phyloP scores from a whole-genome alignment of 1,140 invertebrate species.

The Lutraria rhynchaena region DNA sequence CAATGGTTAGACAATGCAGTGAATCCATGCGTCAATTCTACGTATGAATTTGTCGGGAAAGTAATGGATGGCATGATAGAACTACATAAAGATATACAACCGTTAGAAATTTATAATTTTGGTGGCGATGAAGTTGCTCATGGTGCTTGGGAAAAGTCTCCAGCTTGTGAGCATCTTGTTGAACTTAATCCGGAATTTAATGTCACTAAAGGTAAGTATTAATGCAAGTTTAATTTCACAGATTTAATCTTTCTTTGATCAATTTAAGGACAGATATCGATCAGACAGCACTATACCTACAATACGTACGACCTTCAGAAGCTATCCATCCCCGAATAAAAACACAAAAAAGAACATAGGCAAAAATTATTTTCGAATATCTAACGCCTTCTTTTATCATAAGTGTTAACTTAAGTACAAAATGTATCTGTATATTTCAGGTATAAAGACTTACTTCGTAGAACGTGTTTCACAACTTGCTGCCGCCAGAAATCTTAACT shows the following conservation, averaged over 20 bases:
- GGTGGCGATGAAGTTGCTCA: slow-evolving; percentile 73
- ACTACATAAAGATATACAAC: slow-evolving; percentile 63
- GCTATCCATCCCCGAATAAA: too few species aligned
- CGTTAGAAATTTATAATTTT: slow-evolving; percentile 67
- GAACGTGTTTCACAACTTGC: slow-evolving; percentile 41
- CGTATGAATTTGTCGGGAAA: slow-evolving; percentile 61
- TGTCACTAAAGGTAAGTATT: slow-evolving; percentile 36
- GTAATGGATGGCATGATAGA: slow-evolving; percentile 42
- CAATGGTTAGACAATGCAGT: slow-evolving; percentile 67
- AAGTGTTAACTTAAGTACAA: too few species aligned
- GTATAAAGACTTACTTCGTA: slow-evolving; percentile 60
- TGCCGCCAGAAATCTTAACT: slow-evolving; percentile 27
- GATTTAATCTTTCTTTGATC: too few species aligned
- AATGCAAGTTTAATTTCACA: too few species aligned
- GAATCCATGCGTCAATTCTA: slow-evolving; percentile 66
- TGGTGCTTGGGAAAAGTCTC: slow-evolving; percentile 62
- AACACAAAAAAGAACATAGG: too few species aligned
- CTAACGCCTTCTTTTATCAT: too few species aligned
- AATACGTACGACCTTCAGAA: too few species aligned
- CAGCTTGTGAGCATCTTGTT: slow-evolving; percentile 41
- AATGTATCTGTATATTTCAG: not conserved
- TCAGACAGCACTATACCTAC: too few species aligned
- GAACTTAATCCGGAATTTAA: slow-evolving; percentile 13
- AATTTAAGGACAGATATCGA: too few species aligned
- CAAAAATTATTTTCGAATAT: too few species aligned